Evolutionary conservation across 2,113 vertebrate species (phyloP), one percentile per base, ranked within the genome.

Genomic region (Pluvialis apricaria): DNA sequence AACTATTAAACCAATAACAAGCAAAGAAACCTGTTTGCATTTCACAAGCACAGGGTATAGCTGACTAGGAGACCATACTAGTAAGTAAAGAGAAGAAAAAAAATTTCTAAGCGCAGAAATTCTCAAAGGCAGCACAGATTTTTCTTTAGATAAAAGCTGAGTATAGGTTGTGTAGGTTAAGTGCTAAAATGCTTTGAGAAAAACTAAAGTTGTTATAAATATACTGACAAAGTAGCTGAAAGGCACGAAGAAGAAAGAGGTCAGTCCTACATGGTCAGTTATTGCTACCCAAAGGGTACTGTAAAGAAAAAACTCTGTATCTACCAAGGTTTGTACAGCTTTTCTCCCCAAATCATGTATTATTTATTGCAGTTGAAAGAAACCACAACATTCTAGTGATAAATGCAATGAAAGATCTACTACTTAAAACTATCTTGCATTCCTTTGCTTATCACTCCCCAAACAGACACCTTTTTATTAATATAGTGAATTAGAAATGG

Each of bases 161-260:
- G n/a, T 60, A 77, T 12, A 81, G 52, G 40, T 70, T 82, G 17
- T 68, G 15, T 49, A 87, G 72, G 65, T 84, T 68, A 92, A 96
- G 73, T 61, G 58, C 32, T 80, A 51, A 64, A 88, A 91, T 44
- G 60, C 47, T 93, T 87, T 83, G 51, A 89, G 54, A 72, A 76
- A 92, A 80, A 83, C 40, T 68, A 61, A 3, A 18, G 57, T 79
- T 71, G 26, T 89, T 81, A 83, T 17, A 96, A 93, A 92, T 78
- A 92, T 81, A 91, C 52, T 81, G 88, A 91, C 70, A 85, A 94
- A 95, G 68, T 32, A 94, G 79, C n/a, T 87, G 32, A 93, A 94
- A 93, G 68, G 75, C 62, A 85, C 13, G 34, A 96, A 91, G 68
- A 91, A 86, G 64, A 90, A 90, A 76, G 36, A 96, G 58, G 45